These are phyloP conservation scores for Scelioninae gen. 2 DNA, from an alignment of 2,888 invertebrate genomes.

Conservation along the genomic window DNA sequence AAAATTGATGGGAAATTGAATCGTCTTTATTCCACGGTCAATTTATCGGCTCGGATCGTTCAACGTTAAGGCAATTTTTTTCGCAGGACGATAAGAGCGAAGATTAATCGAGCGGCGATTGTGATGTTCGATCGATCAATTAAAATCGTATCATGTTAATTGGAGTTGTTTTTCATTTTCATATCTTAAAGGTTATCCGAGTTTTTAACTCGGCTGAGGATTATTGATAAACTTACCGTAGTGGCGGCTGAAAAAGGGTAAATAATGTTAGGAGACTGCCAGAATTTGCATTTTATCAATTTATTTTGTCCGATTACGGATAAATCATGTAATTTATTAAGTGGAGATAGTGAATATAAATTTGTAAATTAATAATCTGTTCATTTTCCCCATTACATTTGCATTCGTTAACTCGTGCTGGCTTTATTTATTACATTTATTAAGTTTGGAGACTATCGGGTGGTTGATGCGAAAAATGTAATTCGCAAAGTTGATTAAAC, in stretches of 20 bases:
- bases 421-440: not conserved
- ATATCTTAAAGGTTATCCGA: not conserved
- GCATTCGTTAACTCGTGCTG: constrained; percentile 1
- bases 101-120: too few relatives aligned
- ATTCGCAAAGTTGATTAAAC: not conserved
- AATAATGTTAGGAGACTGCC: not conserved
- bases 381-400: constrained; percentile 1
- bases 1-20: constrained; percentile 18
- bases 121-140: not conserved
- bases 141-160: constrained; percentile 8
- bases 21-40: constrained; percentile 13
- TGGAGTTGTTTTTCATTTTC: not conserved
- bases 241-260: not conserved
- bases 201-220: not conserved
- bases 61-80: too few relatives aligned
- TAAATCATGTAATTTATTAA: constrained; percentile 3
- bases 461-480: not conserved
- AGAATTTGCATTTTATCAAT: not conserved
- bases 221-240: not conserved
- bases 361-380: constrained; percentile 1
- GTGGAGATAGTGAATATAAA: not conserved
- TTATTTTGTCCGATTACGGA: not conserved
- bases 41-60: too few relatives aligned
- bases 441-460: not conserved
- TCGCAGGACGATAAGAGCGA: too few relatives aligned